A percentile compares a stretch with the other conserved stretches of the same genome.
Conservation (phyloP, 2,888 invertebrate species). For the Oligia latruncula region DNA sequence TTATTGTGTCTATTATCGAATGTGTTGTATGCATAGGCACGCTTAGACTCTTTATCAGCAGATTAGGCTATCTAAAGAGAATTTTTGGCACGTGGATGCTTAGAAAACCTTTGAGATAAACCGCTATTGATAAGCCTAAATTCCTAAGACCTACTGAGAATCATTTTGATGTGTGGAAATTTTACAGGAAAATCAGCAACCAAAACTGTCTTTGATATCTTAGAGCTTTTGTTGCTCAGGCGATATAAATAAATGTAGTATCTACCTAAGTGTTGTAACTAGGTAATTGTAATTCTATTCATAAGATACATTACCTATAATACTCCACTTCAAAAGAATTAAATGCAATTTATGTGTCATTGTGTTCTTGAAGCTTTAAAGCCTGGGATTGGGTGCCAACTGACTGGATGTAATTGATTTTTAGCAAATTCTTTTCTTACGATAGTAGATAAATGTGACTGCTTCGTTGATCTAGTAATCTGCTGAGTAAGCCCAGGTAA, state of each 20-base stretch:
- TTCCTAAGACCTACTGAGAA: not conserved
- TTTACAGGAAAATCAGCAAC: not conserved
- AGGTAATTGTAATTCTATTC: conserved; percentile 18
- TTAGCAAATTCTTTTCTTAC: not conserved
- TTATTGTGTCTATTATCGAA: conserved; percentile 26
- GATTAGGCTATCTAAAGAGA: conserved; percentile 25
- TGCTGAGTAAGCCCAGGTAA: not conserved
- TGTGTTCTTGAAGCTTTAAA: conserved; percentile 22
- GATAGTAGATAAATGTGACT: not conserved
- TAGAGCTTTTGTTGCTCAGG: not conserved
- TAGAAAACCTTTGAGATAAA: conserved; percentile 27
- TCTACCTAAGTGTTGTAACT: not conserved
- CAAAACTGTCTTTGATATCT: not conserved
- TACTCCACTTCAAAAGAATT: conserved; percentile 30
- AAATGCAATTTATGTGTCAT: conserved; percentile 36
- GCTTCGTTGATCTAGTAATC: not conserved
- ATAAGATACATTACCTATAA: conserved; percentile 2
- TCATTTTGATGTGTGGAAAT: not conserved
- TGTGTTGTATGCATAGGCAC: conserved; percentile 21
- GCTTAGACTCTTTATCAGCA: conserved; percentile 27
- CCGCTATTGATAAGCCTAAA: conserved; percentile 14
- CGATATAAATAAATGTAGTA: not conserved
- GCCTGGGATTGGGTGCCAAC: conserved; percentile 8
- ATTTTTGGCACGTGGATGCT: conserved; percentile 6
- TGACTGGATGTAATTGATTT: not conserved